Conservation (phyloP, 2,888 invertebrate species). For the Idaea dimidiata region DNA sequence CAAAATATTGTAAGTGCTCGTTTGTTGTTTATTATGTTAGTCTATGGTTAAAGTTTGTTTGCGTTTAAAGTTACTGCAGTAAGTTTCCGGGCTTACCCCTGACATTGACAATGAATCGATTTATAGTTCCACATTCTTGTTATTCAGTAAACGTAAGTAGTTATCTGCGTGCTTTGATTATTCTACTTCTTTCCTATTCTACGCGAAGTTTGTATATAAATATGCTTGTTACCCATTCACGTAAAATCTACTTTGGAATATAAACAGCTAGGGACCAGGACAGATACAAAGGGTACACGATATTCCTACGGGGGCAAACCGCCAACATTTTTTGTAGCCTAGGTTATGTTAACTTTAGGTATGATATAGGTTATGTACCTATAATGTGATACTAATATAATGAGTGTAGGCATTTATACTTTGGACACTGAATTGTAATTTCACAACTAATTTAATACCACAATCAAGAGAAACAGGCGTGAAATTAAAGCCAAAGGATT, state of each 20-base stretch:
- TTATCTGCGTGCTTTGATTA: no score
- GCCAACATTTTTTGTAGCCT: no score
- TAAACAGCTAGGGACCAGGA: no score
- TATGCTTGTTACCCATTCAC: no score
- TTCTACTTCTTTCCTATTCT: no score
- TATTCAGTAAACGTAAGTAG: neutral
- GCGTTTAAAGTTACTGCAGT: neutral
- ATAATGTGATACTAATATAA: no score
- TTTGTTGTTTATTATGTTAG: neutral
- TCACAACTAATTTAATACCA: constrained; percentile 2
- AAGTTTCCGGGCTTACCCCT: neutral
- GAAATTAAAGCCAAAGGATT: constrained; percentile 29
- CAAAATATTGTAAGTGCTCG: neutral
- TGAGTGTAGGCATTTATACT: neutral
- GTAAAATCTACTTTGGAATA: no score
- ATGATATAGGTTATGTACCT: no score
- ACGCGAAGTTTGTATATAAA: no score
- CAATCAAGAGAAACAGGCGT: constrained; percentile 23
- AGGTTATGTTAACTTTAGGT: no score
- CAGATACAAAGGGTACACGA: no score
- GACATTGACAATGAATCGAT: neutral
- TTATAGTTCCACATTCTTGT: neutral
- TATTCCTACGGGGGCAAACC: no score
- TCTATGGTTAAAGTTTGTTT: neutral
- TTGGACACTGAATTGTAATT: neutral